phyloP scores from a whole-genome alignment of 2,113 vertebrate species.

The Stictonetta naevosa region DNA sequence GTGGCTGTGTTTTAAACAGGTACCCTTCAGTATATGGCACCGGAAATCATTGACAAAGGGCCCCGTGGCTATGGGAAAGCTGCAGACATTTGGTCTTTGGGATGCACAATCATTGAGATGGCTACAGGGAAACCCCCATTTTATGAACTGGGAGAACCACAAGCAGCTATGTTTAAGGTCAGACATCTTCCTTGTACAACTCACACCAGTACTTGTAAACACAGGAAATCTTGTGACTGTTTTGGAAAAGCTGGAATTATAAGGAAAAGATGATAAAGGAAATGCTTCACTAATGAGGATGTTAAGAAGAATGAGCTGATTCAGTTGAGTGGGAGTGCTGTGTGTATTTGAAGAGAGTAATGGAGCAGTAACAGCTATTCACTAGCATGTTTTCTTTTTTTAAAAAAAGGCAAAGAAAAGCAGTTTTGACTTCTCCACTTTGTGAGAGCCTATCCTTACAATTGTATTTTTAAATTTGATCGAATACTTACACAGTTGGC shows the following conservation, averaged over 20 bases:
- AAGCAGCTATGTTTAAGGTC: conserved; percentile 99
- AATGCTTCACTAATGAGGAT: background rate
- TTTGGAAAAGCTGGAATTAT: background rate
- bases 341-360: background rate
- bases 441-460: background rate
- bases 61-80: conserved; percentile 96
- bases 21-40: conserved; percentile 98
- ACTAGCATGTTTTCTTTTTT: background rate
- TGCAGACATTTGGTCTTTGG: conserved; percentile 98
- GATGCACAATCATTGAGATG: conserved; percentile 99
- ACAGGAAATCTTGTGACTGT: background rate
- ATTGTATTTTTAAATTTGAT: background rate
- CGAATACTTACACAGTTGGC: background rate
- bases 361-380: background rate
- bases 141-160: conserved; percentile 96
- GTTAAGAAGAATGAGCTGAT: background rate
- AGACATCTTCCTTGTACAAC: background rate
- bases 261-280: background rate
- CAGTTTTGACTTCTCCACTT: background rate
- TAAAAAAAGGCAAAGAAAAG: background rate
- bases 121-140: conserved; percentile 97
- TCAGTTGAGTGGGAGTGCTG: background rate
- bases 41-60: conserved; percentile 98
- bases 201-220: background rate
- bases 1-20: conserved; percentile 77